Percentiles rank a stretch among this genome's conserved stretches.
phyloP scores from a whole-genome alignment of 2,888 invertebrate species.

The Tetragnatha montana region DNA sequence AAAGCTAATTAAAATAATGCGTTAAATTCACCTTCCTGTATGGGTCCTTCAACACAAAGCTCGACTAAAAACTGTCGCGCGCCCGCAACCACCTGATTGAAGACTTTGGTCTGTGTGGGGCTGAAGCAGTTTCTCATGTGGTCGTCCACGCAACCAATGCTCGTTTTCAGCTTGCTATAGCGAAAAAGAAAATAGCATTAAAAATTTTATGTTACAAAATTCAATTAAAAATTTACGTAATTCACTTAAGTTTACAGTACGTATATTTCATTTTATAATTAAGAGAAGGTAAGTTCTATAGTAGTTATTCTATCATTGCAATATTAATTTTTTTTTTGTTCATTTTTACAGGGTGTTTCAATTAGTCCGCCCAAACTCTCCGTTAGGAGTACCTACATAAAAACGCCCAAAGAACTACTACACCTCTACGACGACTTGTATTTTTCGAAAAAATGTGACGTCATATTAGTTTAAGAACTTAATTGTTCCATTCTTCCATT shows the following conservation, averaged over 20 bases:
- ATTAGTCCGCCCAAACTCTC: too few species aligned
- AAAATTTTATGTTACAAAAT: background rate
- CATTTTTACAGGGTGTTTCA: too few species aligned
- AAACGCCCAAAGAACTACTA: too few species aligned
- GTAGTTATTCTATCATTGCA: background rate
- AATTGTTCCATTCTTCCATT: too few species aligned
- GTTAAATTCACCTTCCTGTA: slow-evolving; percentile 71
- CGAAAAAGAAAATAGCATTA: background rate
- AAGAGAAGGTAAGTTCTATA: background rate
- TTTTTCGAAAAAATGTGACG: too few species aligned
- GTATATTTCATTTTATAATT: background rate
- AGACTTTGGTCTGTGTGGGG: slow-evolving; percentile 70
- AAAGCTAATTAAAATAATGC: too few species aligned
- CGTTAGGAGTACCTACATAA: too few species aligned
- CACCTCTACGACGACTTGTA: too few species aligned
- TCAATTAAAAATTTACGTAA: background rate
- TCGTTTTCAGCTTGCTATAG: slow-evolving; percentile 65
- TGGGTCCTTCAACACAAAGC: slow-evolving; percentile 69
- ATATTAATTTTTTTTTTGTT: background rate
- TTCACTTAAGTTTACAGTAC: background rate
- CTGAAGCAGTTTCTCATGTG: slow-evolving; percentile 71
- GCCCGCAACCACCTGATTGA: slow-evolving; percentile 71
- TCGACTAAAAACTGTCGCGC: slow-evolving; percentile 71
- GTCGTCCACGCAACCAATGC: slow-evolving; percentile 69
- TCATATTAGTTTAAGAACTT: too few species aligned